Evolutionary conservation across 2,888 invertebrate species (phyloP), one percentile per base, ranked within the genome.

Genomic region (Flexamia atlantica): DNA sequence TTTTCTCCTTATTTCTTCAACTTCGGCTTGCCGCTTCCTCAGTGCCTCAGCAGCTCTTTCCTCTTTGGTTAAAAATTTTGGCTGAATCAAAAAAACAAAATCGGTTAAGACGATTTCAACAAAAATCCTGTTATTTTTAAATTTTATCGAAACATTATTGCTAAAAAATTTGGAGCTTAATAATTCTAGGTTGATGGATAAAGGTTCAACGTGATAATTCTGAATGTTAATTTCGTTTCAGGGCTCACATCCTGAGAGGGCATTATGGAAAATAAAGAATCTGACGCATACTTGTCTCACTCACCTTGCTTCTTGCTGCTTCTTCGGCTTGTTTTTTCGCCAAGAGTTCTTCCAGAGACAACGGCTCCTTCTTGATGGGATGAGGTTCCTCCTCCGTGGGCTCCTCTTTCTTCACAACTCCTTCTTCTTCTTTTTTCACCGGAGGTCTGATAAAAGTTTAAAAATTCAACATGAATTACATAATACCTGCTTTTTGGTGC

Each of bases 271-370:
- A 40, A 40, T 9, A 40, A 40, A 40, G 5, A 9, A 12, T 40
- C 40, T 40, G 12, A 40, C 7, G 40, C 40, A 5, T 40, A 40
- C 40, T 12, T 40, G 10, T 23, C 20, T 53, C 23, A 53, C 53
- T 5, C 14, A 94, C 94, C 90, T 99, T 99, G 88, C 98, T 97
- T 81, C 97, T 93, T 0, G 97, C 98, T 88, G 96, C 97, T 90
- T 99, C 98, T 89, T 98, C 98, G 0, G 97, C 97, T 89, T 99
- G 98, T 89, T 98, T 98, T 90, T 98, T 98, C 0, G 97, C 96
- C 74, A 99, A 91, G 57, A 99, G 90, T 90, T 99, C 99, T 90
- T 99, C 99, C 83, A 99, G 91, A 5, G 99, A 99, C 20, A 99
- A 91, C 0, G 99, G 99, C 89, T 99, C 98, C 79, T 93, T 94